A percentile compares a stretch with the other conserved stretches of the same genome.
These are phyloP conservation scores for Heteropelma amictum DNA, from an alignment of 2,888 invertebrate genomes.

Conservation along the genomic window DNA sequence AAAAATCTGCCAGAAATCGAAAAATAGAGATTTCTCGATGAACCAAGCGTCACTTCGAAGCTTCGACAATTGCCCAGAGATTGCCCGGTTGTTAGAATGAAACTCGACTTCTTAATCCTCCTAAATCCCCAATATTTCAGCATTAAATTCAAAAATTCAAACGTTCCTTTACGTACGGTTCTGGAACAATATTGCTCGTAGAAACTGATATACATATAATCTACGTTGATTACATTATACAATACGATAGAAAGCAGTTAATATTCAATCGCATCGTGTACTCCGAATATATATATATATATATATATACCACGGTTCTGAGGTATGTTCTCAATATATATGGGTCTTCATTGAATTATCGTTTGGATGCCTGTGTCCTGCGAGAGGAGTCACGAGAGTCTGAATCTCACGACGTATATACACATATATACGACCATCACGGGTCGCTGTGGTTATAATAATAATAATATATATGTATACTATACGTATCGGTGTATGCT, in stretches of 20 bases:
- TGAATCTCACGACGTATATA: conserved; percentile 6
- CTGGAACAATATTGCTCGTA: not conserved
- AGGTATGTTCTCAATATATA: conserved; percentile 17
- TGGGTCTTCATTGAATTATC: conserved; percentile 50
- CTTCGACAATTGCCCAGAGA: too few relatives aligned
- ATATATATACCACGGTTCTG: conserved; percentile 7
- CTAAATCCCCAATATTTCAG: too few relatives aligned
- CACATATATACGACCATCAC: not conserved
- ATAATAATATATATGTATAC: not conserved
- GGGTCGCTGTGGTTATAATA: conserved; percentile 1
- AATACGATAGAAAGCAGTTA: conserved; percentile 25
- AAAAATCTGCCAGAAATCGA: too few relatives aligned
- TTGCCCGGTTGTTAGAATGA: too few relatives aligned
- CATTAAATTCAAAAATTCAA: too few relatives aligned
- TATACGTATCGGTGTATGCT: not conserved
- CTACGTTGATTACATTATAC: not conserved
- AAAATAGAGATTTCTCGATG: too few relatives aligned
- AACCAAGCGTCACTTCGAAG: too few relatives aligned
- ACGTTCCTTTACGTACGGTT: not conserved
- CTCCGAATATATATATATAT: conserved; percentile 2
- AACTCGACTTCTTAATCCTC: too few relatives aligned
- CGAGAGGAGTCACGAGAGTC: conserved; percentile 7
- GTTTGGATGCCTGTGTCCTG: conserved; percentile 40
- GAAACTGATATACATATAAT: not conserved
- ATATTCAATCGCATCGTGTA: conserved; percentile 22